Evolutionary conservation across 2,797 vertebrate species (phyloP), one percentile per base, ranked within the genome.

Genomic region (Caiman crocodilus): DNA sequence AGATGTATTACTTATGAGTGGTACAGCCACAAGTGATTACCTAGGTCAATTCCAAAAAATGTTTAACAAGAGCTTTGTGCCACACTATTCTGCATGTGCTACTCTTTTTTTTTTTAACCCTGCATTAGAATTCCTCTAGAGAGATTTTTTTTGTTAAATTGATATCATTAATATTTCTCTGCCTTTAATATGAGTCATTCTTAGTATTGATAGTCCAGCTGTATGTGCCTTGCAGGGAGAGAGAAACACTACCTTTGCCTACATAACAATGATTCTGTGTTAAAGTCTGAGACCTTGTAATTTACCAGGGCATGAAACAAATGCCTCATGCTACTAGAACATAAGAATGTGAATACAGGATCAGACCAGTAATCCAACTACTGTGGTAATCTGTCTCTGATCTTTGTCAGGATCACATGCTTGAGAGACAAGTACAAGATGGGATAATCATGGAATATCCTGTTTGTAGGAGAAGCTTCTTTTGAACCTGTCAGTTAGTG

Each of bases 351-450:
- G 79, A 85, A 55, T 32, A 14, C 12, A 17, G 12, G 76, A 84
- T 94, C 79, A 87, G 65, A 7, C 26, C 87, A 79, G 35, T 82
- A 67, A 89, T 96, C 63, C 81, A 25, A 79, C 42, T 35, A 84
- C 60, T 79, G 79, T 0, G 0, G 15, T 75, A 77, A 61, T 93
- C 32, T 16, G 20, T 90, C 91, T 84, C 83, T 88, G 93, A 61
- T 69, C 78, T 20, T 86, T 93, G 58, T 50, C 76, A 30, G 77
- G 84, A 67, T 30, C 28, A 90, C 80, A 21, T 81, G 82, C 56
- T 94, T 94, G 28, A 82, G 84, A 82, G 67, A 42, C 88, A 88
- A 58, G 32, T 89, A 32, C 32, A 50, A 75, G 79, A 42, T 42
- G 35, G 30, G 12, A 25, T 10, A 42, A 42, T 71, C 42, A 71